These are phyloP conservation scores for Leucosticte australis DNA, from an alignment of 2,113 vertebrate species.

Conservation along the genomic window DNA sequence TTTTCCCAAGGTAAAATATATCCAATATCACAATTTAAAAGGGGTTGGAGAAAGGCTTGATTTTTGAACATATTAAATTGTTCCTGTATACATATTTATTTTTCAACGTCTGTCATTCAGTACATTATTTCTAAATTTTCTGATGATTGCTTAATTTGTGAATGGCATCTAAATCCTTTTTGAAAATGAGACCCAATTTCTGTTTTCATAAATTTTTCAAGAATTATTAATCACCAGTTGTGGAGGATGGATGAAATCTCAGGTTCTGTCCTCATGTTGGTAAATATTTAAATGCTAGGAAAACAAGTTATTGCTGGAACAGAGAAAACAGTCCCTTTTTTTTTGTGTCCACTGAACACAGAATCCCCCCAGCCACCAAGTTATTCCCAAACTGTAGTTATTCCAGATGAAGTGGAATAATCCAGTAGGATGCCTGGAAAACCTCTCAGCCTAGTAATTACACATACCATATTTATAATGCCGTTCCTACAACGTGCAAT, in stretches of 20 bases:
- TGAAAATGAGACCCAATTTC: neutral
- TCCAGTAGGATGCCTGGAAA: neutral
- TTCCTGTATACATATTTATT: neutral
- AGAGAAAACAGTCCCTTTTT: neutral
- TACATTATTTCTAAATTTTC: neutral
- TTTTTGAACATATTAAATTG: neutral
- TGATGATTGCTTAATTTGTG: neutral
- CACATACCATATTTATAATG: neutral
- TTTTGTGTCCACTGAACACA: neutral
- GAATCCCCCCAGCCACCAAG: neutral
- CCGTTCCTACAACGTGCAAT: neutral
- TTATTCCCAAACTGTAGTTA: neutral
- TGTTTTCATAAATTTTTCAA: neutral
- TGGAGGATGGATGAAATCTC: neutral
- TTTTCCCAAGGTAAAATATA: neutral
- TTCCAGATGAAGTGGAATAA: neutral
- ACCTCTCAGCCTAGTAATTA: neutral
- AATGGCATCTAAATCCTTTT: neutral
- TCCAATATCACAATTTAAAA: neutral
- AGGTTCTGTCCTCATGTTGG: neutral
- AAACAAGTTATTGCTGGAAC: neutral
- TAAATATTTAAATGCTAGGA: neutral
- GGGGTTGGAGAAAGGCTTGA: neutral
- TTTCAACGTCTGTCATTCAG: neutral
- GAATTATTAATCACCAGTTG: neutral